phyloP scores from a whole-genome alignment of 2,113 vertebrate species.

The Diphyllodes magnificus region DNA sequence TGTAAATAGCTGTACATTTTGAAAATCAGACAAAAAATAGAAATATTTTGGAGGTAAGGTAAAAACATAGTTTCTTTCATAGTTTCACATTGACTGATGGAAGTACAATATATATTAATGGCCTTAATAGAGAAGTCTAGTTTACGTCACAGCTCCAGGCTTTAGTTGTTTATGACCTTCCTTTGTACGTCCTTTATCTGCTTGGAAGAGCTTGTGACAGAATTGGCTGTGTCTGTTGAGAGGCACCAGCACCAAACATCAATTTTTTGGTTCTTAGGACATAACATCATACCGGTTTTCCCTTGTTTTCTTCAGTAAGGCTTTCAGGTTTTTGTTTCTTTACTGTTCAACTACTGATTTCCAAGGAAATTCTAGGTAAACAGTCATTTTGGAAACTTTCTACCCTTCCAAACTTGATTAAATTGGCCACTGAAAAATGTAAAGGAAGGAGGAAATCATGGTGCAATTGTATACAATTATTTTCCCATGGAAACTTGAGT shows the following conservation, averaged over 20 bases:
- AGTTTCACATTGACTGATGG: neutral
- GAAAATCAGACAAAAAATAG: neutral
- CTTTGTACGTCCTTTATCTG: neutral
- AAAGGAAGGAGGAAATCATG: neutral
- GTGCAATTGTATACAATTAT: neutral
- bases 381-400: neutral
- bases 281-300: neutral
- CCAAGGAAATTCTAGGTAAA: neutral
- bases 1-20: neutral
- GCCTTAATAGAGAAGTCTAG: neutral
- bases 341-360: neutral
- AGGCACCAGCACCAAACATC: neutral
- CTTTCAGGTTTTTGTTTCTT: neutral
- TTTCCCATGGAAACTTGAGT: neutral
- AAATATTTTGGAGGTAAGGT: neutral
- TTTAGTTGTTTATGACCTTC: neutral
- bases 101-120: neutral
- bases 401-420: neutral
- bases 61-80: neutral
- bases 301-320: neutral
- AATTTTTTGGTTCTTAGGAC: neutral
- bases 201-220: neutral
- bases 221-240: neutral
- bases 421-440: neutral
- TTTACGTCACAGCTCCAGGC: neutral